Percentiles rank a stretch among this genome's conserved stretches.
Evolutionary conservation across 2,113 vertebrate species (phyloP).

Genomic region (Poeciliopsis occidentalis): DNA sequence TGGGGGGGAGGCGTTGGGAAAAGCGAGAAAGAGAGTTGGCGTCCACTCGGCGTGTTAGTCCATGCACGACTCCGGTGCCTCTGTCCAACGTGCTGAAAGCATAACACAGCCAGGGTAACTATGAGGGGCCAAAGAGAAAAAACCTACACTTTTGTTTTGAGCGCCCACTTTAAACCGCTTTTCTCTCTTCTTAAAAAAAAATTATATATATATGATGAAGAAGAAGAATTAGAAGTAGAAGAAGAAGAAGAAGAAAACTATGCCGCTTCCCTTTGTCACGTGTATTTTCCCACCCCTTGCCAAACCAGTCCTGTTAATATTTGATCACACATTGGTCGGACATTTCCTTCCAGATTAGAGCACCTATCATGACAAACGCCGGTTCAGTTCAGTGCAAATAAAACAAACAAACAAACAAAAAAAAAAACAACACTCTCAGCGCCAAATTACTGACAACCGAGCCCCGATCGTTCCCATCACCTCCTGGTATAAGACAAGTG

Average conservation of each 20-base stretch:
- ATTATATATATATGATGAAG: too few species aligned
- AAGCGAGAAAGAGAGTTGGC: constrained; percentile 77
- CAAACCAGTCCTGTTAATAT: constrained; percentile 90
- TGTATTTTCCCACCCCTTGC: too few species aligned
- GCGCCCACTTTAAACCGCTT: constrained; percentile 85
- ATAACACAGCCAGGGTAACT: constrained; percentile 79
- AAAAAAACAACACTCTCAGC: neutral
- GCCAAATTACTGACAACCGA: neutral
- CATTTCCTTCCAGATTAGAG: constrained; percentile 80
- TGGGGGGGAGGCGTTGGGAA: constrained; percentile 55
- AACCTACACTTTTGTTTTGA: constrained; percentile 81
- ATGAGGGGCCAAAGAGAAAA: constrained; percentile 67
- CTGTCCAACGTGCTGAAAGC: constrained; percentile 96
- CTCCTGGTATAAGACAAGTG: too few species aligned
- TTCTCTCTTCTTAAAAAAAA: constrained; percentile 10
- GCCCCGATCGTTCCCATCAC: neutral
- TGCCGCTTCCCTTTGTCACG: too few species aligned
- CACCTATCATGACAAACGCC: constrained; percentile 71
- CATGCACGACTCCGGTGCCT: constrained; percentile 83
- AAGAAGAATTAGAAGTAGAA: too few species aligned
- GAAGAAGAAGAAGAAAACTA: too few species aligned
- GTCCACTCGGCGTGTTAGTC: constrained; percentile 81
- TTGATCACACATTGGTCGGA: constrained; percentile 89
- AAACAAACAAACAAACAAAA: too few species aligned
- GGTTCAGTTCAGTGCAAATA: constrained; percentile 54